Evolutionary conservation across 2,113 vertebrate genomes (phyloP).

Genomic region (Danionella cerebrum): DNA sequence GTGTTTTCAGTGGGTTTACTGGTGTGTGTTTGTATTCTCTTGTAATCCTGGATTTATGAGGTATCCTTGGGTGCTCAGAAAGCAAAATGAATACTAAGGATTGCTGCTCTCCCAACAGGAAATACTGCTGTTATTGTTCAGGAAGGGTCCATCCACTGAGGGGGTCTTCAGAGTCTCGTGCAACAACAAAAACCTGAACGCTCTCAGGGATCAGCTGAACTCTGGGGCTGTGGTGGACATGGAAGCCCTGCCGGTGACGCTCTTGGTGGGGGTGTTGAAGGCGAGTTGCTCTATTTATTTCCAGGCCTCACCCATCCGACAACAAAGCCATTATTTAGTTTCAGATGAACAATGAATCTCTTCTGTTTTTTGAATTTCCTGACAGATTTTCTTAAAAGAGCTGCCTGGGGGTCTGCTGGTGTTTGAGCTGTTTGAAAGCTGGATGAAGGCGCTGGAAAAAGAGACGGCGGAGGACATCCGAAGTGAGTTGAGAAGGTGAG

Average conservation of each 20-base stretch:
- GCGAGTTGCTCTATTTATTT: too few relatives aligned
- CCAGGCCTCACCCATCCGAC: too few relatives aligned
- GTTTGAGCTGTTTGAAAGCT: slow-evolving; percentile 70
- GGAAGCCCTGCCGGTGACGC: slow-evolving; percentile 66
- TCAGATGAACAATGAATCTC: neutral
- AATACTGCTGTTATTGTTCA: slow-evolving; percentile 73
- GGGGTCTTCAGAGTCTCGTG: slow-evolving; percentile 86
- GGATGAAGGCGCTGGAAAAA: slow-evolving; percentile 76
- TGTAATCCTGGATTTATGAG: too few relatives aligned
- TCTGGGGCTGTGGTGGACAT: slow-evolving; percentile 67
- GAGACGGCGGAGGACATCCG: slow-evolving; percentile 58
- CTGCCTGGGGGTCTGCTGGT: slow-evolving; percentile 82
- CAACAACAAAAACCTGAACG: slow-evolving; percentile 78
- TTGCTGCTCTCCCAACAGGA: slow-evolving; percentile 59
- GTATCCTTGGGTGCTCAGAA: too few relatives aligned
- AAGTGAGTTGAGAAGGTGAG: slow-evolving; percentile 75
- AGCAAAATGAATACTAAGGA: too few relatives aligned
- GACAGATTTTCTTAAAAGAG: slow-evolving; percentile 84
- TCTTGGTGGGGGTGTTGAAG: slow-evolving; percentile 85
- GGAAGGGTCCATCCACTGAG: slow-evolving; percentile 78
- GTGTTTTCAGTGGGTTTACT: too few relatives aligned
- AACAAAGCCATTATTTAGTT: neutral
- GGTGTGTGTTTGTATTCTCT: too few relatives aligned
- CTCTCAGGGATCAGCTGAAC: slow-evolving; percentile 79
- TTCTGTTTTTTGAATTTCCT: slow-evolving; percentile 3